phyloP scores from a whole-genome alignment of 2,113 vertebrate genomes.

The Brachypteracias leptosomus region DNA sequence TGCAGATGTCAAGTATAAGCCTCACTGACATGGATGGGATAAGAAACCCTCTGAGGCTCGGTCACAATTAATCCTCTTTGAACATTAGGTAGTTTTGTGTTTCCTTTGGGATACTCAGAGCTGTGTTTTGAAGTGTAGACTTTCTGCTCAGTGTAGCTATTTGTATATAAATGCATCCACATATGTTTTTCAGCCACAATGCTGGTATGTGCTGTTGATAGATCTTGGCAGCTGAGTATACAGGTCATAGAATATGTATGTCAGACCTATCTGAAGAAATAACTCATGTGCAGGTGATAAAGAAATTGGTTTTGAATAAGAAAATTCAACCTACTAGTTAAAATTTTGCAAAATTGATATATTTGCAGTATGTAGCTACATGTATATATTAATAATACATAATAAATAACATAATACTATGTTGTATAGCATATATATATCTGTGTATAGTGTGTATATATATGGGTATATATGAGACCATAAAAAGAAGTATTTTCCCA shows the following conservation, averaged over 20 bases:
- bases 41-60: background rate
- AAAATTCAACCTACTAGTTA: background rate
- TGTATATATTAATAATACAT: background rate
- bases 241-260: background rate
- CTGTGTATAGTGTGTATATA: background rate
- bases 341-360: background rate
- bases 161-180: constrained; percentile 8
- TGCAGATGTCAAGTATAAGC: constrained; percentile 16
- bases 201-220: constrained; percentile 10
- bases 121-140: constrained; percentile 31
- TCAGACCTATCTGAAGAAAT: background rate
- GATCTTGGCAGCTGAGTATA: constrained; percentile 42
- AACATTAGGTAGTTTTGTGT: constrained; percentile 40
- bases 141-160: constrained; percentile 33
- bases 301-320: background rate
- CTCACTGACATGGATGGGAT: background rate
- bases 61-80: constrained; percentile 50
- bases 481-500: background rate
- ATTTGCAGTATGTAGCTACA: background rate
- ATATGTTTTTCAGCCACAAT: constrained; percentile 36
- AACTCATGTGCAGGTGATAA: background rate
- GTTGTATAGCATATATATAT: background rate
- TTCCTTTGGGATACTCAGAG: constrained; percentile 31
- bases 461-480: background rate
- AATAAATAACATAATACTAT: too few species aligned